These are phyloP conservation scores for Acrobasis consociella DNA, from an alignment of 2,888 invertebrate genomes.

Conservation along the genomic window DNA sequence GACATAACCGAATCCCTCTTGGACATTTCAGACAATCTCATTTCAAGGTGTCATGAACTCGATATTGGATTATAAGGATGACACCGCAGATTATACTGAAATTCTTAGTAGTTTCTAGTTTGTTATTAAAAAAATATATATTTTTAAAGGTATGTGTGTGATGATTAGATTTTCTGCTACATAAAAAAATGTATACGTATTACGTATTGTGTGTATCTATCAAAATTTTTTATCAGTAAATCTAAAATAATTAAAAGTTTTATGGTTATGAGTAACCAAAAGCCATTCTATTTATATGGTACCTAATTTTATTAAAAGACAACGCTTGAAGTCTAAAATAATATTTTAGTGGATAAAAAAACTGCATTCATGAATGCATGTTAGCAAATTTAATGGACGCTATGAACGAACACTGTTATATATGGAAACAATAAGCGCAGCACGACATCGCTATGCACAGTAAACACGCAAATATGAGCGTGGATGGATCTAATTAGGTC, in stretches of 20 bases:
- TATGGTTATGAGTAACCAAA: no score
- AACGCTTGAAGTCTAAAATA: no score
- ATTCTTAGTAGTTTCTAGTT: not conserved
- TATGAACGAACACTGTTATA: not conserved
- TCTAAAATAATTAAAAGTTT: no score
- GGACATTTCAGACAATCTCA: conserved; percentile 15
- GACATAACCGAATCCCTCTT: conserved; percentile 8
- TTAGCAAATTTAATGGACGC: conserved; percentile 5
- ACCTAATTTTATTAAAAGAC: no score
- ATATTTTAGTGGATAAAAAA: not conserved
- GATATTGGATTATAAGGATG: conserved; percentile 2
- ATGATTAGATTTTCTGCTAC: no score
- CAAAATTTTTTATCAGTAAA: no score
- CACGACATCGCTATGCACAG: conserved; percentile 17
- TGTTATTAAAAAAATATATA: not conserved
- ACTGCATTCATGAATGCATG: conserved; percentile 1
- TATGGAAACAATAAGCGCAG: conserved; percentile 14
- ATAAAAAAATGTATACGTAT: no score
- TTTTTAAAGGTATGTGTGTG: no score
- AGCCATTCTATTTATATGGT: no score
- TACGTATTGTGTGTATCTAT: no score
- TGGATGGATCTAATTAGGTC: conserved; percentile 12
- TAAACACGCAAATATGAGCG: conserved; percentile 13
- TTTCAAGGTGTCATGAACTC: conserved; percentile 15
- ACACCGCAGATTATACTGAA: not conserved